Conservation (phyloP, 2,113 vertebrate genomes). For the Zosterops hypoxanthus region DNA sequence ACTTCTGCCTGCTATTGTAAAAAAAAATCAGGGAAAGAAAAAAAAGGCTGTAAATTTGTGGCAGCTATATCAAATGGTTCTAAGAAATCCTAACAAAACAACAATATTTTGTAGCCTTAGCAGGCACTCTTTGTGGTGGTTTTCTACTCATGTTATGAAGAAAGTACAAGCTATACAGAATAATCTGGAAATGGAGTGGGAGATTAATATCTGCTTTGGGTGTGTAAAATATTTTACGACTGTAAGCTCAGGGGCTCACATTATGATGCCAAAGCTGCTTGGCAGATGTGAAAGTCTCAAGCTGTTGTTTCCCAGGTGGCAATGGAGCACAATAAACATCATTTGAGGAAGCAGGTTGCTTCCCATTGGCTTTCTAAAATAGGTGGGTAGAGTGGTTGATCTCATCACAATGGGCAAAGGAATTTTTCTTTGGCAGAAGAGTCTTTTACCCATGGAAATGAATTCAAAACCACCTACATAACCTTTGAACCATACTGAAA, state of each 20-base stretch:
- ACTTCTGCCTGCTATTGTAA: neutral
- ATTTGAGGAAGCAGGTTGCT: neutral
- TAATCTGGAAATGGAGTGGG: neutral
- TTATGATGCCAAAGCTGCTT: neutral
- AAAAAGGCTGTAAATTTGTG: neutral
- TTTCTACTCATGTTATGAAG: neutral
- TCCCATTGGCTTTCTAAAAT: neutral
- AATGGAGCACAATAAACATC: neutral
- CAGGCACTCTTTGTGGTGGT: neutral
- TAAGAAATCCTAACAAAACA: constrained; percentile 29
- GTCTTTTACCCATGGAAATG: neutral
- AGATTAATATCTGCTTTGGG: constrained; percentile 17
- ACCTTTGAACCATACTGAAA: neutral
- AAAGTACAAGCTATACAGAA: neutral
- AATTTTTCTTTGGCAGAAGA: neutral
- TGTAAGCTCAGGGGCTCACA: neutral
- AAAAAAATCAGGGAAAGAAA: neutral
- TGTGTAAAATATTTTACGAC: constrained; percentile 7
- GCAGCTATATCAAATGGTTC: neutral
- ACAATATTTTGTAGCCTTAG: neutral
- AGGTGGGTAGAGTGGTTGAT: neutral
- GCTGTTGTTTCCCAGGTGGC: constrained; percentile 25
- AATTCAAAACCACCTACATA: neutral
- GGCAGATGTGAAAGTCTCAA: constrained; percentile 20
- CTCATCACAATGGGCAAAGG: neutral